Evolutionary conservation across 2,113 vertebrate genomes (phyloP), one percentile per base, ranked within the genome.

Genomic region (Centropristis striata): DNA sequence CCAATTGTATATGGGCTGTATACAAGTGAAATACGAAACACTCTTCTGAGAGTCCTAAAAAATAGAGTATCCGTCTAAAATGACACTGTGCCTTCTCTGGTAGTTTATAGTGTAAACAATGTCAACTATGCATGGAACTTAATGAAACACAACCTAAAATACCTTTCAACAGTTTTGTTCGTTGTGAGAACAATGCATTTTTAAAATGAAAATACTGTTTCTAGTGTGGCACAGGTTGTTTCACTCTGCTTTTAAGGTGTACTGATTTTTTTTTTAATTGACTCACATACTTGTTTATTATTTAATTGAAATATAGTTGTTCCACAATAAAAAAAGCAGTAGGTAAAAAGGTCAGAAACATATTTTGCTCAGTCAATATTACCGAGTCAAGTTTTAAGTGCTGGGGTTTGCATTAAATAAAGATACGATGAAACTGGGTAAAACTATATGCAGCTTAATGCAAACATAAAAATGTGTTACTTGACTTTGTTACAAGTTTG

Each of bases 1-100:
- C 94, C 94, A 20, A 51, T 95, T 21, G 91, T 95, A 0, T 95
- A 95, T 13, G 94, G 94, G 20, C 58, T 95, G 7, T 91, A 95
- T 27, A 93, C 92, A 14, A 87, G 74, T 10, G 90, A 95, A 85
- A 90, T 95, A 72, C 82, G 90, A 55, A 83, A 50, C 36, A 88
- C 87, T 20, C 18, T 94, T 1, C 20, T 93, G 13, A 83, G 20
- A 51, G 13, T 92, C 28, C 68, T 91, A 0, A 87, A 71, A 47
- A 89, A 64, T 0, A 91, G 41, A 81, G 42, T 88, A 2, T 64
- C 63, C 0, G 5, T 50, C 7, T 82, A 39, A 86, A 66, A 23
- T 1, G 6, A 28, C 15, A 44, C 25, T 32, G 25, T 21, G 1
- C 1, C 4, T 41, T 69, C 1, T 61, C 15, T 27, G 20, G 14